Conservation (phyloP, 2,888 invertebrate genomes). For the Synanthedon formicaeformis region DNA sequence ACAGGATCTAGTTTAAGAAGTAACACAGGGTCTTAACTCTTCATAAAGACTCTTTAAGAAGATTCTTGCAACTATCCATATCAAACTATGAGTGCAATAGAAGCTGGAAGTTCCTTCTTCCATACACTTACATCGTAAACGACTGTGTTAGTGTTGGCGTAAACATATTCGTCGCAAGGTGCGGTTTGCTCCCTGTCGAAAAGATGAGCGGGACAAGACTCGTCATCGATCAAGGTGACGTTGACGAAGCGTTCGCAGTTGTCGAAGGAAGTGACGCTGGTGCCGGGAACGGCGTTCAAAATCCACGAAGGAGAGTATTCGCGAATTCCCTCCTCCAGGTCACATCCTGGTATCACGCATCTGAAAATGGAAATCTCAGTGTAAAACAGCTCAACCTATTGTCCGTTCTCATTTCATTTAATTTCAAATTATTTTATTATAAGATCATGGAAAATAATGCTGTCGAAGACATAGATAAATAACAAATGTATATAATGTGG, state of each 20-base stretch:
- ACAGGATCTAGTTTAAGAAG: too few species aligned
- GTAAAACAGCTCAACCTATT: too few species aligned
- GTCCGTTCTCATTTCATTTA: too few species aligned
- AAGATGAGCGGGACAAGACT: conserved; percentile 14
- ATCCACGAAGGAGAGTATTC: conserved; percentile 54
- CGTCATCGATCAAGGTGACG: conserved; percentile 1
- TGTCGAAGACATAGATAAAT: too few species aligned
- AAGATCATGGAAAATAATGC: too few species aligned
- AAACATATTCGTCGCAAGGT: conserved; percentile 20
- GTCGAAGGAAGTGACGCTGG: conserved; percentile 26
- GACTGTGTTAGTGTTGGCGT: conserved; percentile 20
- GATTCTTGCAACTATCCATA: too few species aligned
- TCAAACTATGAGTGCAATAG: too few species aligned
- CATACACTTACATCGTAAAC: conserved; percentile 23
- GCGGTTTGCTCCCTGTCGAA: conserved; percentile 13
- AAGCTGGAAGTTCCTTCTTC: too few species aligned
- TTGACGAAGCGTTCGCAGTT: conserved; percentile 51
- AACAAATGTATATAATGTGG: too few species aligned
- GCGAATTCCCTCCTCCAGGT: conserved; percentile 14
- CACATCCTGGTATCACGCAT: conserved; percentile 40
- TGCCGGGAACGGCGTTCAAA: conserved; percentile 46
- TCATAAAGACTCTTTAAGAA: too few species aligned
- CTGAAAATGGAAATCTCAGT: conserved; percentile 12
- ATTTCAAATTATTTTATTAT: too few species aligned
- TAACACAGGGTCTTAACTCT: too few species aligned